Evolutionary conservation across 2,113 vertebrate species (phyloP).

Genomic region (Hemiscyllium ocellatum): DNA sequence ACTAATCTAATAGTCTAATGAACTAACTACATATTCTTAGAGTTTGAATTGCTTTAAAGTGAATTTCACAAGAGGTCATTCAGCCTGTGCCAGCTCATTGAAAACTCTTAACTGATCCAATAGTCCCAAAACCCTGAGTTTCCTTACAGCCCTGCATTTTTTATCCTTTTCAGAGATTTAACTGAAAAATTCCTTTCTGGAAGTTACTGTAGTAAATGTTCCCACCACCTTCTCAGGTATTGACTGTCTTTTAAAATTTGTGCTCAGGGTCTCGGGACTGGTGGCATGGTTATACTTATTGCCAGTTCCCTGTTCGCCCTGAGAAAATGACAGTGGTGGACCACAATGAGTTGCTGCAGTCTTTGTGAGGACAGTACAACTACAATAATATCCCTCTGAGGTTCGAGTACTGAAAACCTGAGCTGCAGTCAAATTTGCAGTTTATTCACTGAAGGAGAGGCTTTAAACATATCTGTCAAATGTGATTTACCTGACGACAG

Average conservation of each 20-base stretch:
- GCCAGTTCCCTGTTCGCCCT: background rate
- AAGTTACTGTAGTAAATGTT: background rate
- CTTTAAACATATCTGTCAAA: conserved; percentile 19
- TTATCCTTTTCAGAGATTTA: background rate
- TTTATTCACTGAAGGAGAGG: background rate
- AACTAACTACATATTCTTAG: background rate
- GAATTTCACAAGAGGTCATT: background rate
- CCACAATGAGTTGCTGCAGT: background rate
- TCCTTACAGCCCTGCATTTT: background rate
- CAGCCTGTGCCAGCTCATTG: background rate
- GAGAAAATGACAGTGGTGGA: background rate
- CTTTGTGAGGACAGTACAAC: background rate
- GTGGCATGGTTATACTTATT: background rate
- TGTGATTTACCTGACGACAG: background rate
- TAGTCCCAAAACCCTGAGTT: background rate
- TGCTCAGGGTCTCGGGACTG: background rate
- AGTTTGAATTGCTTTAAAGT: background rate
- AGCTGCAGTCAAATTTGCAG: background rate
- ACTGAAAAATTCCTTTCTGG: background rate
- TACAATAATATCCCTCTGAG: background rate
- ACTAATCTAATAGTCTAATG: background rate
- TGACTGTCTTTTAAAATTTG: background rate
- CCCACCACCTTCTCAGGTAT: background rate
- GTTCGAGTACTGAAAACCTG: background rate
- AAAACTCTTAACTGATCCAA: background rate